These are phyloP conservation scores for Callimorpha dominula DNA, from an alignment of 2,888 invertebrate species.

Conservation along the genomic window DNA sequence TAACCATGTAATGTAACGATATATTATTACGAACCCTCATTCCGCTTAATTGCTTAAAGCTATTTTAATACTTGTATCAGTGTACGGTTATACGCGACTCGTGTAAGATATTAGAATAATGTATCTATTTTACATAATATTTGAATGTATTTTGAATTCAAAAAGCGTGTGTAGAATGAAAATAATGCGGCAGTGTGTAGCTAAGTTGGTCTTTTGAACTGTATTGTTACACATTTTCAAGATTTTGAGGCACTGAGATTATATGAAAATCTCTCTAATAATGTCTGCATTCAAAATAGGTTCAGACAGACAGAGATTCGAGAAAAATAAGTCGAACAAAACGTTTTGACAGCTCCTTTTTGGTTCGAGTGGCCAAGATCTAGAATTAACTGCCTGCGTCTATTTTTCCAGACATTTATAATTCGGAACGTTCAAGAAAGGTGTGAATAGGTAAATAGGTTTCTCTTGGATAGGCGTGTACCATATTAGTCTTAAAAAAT, in stretches of 20 bases:
- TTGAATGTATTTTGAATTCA: slow-evolving; percentile 37
- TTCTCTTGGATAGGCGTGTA: too few species aligned
- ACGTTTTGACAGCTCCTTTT: too few species aligned
- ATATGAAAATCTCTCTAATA: background rate
- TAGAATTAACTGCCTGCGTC: too few species aligned
- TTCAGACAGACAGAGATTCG: too few species aligned
- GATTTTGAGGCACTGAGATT: background rate
- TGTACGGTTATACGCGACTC: slow-evolving; percentile 37
- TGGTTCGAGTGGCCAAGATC: too few species aligned
- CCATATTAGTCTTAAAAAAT: too few species aligned
- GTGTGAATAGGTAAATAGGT: too few species aligned
- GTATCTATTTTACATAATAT: slow-evolving; percentile 38
- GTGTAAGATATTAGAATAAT: slow-evolving; percentile 27
- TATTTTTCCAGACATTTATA: too few species aligned
- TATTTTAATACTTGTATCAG: slow-evolving; percentile 44
- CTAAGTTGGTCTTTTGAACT: background rate
- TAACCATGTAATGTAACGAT: slow-evolving; percentile 47
- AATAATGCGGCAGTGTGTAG: slow-evolving; percentile 53
- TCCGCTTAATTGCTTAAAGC: slow-evolving; percentile 41
- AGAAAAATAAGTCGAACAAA: too few species aligned
- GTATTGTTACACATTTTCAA: background rate
- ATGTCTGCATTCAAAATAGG: too few species aligned
- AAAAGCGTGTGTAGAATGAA: slow-evolving; percentile 49
- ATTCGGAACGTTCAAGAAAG: too few species aligned
- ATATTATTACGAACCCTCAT: slow-evolving; percentile 50